A percentile compares a stretch with the other conserved stretches of the same genome.
Evolutionary conservation across 2,113 vertebrate species (phyloP).

Genomic region (Thalassoma bifasciatum): DNA sequence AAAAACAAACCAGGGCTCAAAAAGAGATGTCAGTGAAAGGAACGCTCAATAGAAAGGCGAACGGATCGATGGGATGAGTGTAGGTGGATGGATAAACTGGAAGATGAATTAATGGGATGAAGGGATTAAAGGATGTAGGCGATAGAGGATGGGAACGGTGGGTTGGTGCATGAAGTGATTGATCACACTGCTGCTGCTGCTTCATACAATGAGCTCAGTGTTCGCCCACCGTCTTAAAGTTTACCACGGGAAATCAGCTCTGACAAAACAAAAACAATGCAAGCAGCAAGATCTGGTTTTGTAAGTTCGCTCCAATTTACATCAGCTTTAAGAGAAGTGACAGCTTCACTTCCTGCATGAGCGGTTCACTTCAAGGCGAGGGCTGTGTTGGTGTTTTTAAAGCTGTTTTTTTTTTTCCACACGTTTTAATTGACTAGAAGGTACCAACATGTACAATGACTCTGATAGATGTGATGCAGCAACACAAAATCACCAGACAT

Average conservation of each 20-base stretch:
- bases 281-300: neutral
- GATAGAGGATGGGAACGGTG: constrained; percentile 36
- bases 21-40: neutral
- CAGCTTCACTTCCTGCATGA: neutral
- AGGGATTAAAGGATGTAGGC: constrained; percentile 57
- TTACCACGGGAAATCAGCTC: constrained; percentile 36
- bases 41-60: neutral
- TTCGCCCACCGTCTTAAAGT: constrained; percentile 51
- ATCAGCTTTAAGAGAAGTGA: neutral
- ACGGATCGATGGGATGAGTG: constrained; percentile 15
- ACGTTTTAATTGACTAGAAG: no score
- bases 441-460: no score
- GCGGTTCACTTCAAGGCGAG: neutral
- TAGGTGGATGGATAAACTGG: constrained; percentile 41
- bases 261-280: constrained; percentile 21
- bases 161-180: constrained; percentile 52
- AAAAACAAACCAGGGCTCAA: neutral
- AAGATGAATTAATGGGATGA: constrained; percentile 46
- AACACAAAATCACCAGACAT: no score
- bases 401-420: neutral
- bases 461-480: no score
- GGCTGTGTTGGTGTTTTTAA: neutral
- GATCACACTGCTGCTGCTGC: constrained; percentile 42
- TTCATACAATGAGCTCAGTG: constrained; percentile 53
- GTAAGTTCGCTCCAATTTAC: neutral